These are phyloP conservation scores for Rotaria magnacalcarata DNA, from an alignment of 2,888 invertebrate species.

Conservation along the genomic window DNA sequence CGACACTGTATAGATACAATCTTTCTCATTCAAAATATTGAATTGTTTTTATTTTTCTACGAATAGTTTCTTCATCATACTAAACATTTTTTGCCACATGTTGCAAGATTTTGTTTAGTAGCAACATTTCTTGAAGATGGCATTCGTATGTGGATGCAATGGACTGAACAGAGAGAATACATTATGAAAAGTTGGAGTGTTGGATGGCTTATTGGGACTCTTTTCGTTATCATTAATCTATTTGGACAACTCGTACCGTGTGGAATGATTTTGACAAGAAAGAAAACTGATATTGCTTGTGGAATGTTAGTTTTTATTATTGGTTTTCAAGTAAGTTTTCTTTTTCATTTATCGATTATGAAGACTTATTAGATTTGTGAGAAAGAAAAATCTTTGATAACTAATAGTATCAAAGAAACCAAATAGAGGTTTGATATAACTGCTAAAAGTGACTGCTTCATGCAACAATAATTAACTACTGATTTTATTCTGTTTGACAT, in stretches of 20 bases:
- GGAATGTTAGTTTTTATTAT: constrained; percentile 84
- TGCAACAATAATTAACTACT: no score
- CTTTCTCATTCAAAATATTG: not conserved
- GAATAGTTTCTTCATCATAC: constrained; percentile 68
- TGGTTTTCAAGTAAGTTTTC: constrained; percentile 75
- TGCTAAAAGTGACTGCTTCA: no score
- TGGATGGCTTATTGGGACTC: constrained; percentile 82
- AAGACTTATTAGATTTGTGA: not conserved
- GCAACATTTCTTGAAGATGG: constrained; percentile 99
- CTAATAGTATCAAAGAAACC: no score
- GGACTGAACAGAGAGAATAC: constrained; percentile 91
- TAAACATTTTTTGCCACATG: constrained; percentile 81
- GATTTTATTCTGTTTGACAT: no score
- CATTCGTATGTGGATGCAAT: constrained; percentile 97
- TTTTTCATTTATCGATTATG: not conserved
- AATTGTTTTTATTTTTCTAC: not conserved
- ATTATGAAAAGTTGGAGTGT: constrained; percentile 96
- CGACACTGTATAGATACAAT: constrained; percentile 24
- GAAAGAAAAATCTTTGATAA: not conserved
- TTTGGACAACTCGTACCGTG: constrained; percentile 92
- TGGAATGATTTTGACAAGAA: constrained; percentile 85
- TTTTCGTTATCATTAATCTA: constrained; percentile 91
- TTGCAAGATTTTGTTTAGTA: constrained; percentile 89
- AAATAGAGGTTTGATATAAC: no score
- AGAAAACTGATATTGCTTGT: constrained; percentile 71